Percentiles rank a stretch among this genome's conserved stretches.
Conservation (phyloP, 2,113 vertebrate genomes). For the Mesitornis unicolor region DNA sequence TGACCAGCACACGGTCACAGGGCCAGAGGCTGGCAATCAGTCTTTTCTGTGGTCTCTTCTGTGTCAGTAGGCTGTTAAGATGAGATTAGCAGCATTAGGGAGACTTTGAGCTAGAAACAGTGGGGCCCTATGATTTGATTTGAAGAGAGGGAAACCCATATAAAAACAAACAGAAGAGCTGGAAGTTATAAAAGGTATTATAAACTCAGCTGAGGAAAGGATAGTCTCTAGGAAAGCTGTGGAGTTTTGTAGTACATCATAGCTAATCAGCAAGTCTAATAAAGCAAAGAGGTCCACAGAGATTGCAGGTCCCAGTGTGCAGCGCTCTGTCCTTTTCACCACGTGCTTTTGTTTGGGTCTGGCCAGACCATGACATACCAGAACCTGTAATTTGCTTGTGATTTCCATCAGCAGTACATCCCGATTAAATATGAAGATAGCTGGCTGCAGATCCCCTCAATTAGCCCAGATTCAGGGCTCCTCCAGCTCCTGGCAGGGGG, state of each 20-base stretch:
- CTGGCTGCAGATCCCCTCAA: not conserved
- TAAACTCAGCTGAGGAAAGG: not conserved
- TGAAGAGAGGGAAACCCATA: not conserved
- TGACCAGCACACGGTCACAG: constrained; percentile 38
- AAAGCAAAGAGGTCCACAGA: not conserved
- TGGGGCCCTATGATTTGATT: not conserved
- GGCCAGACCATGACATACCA: not conserved
- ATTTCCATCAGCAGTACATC: not conserved
- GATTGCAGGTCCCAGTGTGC: not conserved
- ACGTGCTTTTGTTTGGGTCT: not conserved
- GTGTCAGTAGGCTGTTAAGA: constrained; percentile 54
- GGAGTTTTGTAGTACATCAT: not conserved
- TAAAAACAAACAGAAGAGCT: not conserved
- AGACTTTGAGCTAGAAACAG: constrained; percentile 26
- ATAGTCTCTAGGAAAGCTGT: not conserved
- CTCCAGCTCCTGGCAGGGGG: not conserved
- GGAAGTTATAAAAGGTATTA: not conserved
- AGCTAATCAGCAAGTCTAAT: not conserved
- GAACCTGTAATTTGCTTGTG: not conserved
- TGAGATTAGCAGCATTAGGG: constrained; percentile 31
- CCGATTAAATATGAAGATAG: not conserved
- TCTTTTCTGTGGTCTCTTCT: constrained; percentile 45
- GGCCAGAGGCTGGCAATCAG: constrained; percentile 35
- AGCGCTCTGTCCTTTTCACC: not conserved
- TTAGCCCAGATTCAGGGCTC: not conserved